Base-by-base conservation (phyloP, 2,113 vertebrate genomes). In the Cavia porcellus region DNA sequence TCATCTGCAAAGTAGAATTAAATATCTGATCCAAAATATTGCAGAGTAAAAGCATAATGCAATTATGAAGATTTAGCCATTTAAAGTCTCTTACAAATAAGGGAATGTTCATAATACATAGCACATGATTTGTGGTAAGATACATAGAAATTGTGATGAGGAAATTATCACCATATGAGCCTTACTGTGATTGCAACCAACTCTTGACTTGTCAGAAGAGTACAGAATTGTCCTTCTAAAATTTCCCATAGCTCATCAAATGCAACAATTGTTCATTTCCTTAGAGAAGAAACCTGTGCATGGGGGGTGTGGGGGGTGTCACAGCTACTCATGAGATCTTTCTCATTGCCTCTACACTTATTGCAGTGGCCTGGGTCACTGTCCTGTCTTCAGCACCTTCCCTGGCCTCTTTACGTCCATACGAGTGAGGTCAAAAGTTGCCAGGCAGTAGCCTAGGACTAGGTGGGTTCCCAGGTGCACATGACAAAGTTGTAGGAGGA, bases 91-190 rank as follows among this genome's bases (percentile, higher is more conserved):
- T 85, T 57, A 83, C 52, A 4, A 10, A 97, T 89, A 92, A 85
- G 20, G 94, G 42, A 66, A 96, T 96, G 24, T 47, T 82, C 32
- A 77, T 77, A 70, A 94, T 96, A 66, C 89, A 59, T n/a, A 80
- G 45, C 42, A 89, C 22, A 32, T 7, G 19, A 83, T 13, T 64
- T 68, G 28, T n/a, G 24, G 32, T 70, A 75, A 96, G 55, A 74
- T 64, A 95, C 95, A 95, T 0, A 25, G 86, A 92, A 74, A 42
- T 15, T 70, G 57, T 4, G 79, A 17, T 25, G 75, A 83, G 57
- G 87, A 93, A 95, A 89, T 19, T 86, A 55, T 10, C 66, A 38
- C 68, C 28, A 83, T 92, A 14, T 81, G 28, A 89, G 68, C 32
- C 19, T 81, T 55, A 68, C 32, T n/a, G 22, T 14, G 28, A 85